These are phyloP conservation scores for Callithrix jacchus DNA, from an alignment of 2,113 vertebrate genomes.

Conservation along the genomic window DNA sequence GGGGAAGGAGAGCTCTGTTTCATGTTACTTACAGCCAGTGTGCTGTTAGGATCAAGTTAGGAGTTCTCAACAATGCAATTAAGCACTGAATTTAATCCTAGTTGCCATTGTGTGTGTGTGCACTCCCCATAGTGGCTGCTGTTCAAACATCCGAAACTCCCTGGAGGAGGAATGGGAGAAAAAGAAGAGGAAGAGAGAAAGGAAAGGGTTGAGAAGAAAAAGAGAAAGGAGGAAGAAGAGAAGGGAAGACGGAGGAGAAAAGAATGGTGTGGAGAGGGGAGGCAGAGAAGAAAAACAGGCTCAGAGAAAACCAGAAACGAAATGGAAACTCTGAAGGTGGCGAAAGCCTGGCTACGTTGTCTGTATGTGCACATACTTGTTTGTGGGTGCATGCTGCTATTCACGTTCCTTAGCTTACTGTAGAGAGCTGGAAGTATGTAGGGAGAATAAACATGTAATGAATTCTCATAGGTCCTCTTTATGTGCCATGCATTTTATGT, in stretches of 20 bases:
- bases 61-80: constrained; percentile 42
- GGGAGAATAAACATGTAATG: not conserved
- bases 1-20: not conserved
- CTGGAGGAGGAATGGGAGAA: not conserved
- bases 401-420: not conserved
- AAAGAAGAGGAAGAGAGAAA: not conserved
- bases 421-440: accelerated
- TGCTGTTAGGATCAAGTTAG: not conserved
- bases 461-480: not conserved
- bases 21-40: not conserved
- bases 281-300: not conserved
- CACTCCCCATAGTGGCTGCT: constrained; percentile 46
- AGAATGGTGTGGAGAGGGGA: not conserved
- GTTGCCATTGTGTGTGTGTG: accelerated
- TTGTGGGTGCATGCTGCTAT: not conserved
- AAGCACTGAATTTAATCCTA: constrained; percentile 49
- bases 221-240: accelerated
- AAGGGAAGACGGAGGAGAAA: not conserved
- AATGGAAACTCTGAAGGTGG: not conserved
- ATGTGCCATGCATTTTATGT: not conserved
- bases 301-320: not conserved
- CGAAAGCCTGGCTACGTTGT: not conserved
- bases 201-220: not conserved
- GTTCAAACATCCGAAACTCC: constrained; percentile 16
- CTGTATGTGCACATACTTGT: accelerated